These are phyloP conservation scores for Tetragnatha montana DNA, from an alignment of 2,888 invertebrate genomes.

Conservation along the genomic window DNA sequence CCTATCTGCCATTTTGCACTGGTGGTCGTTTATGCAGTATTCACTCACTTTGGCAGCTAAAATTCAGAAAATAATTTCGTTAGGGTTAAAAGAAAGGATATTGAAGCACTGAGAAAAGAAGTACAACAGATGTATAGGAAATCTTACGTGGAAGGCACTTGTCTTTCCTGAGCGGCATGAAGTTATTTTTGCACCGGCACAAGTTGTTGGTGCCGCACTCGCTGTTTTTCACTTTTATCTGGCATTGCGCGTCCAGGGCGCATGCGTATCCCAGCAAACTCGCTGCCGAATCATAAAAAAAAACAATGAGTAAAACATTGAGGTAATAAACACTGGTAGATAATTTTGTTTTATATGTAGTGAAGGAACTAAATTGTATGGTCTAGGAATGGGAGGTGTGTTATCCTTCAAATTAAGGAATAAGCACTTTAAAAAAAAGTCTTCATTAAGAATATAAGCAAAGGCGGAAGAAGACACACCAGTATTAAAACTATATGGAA, in stretches of 20 bases:
- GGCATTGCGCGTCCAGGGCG: slow-evolving; percentile 88
- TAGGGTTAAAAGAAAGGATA: background rate
- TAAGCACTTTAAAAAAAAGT: too few species aligned
- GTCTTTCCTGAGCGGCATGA: slow-evolving; percentile 90
- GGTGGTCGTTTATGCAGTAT: slow-evolving; percentile 92
- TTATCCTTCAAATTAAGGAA: too few species aligned
- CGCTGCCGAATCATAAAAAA: slow-evolving; percentile 80
- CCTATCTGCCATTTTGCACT: slow-evolving; percentile 88
- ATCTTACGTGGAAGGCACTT: slow-evolving; percentile 93
- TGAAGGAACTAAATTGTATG: too few species aligned
- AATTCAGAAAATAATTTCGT: background rate
- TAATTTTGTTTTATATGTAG: too few species aligned
- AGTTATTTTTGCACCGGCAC: slow-evolving; percentile 89
- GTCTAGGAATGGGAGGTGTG: too few species aligned
- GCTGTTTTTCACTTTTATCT: slow-evolving; percentile 91
- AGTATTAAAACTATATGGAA: too few species aligned
- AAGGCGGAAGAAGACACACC: too few species aligned
- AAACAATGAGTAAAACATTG: background rate
- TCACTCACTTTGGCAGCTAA: slow-evolving; percentile 87
- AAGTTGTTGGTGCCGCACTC: slow-evolving; percentile 83
- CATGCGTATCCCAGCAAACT: slow-evolving; percentile 90
- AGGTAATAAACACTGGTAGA: too few species aligned
- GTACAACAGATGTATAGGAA: background rate
- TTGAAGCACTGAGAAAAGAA: background rate
- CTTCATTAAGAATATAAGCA: too few species aligned